A percentile compares a stretch with the other conserved stretches of the same genome.
These are phyloP conservation scores for Onychomys leucogaster DNA, from an alignment of 2,797 vertebrate genomes.

Conservation along the genomic window DNA sequence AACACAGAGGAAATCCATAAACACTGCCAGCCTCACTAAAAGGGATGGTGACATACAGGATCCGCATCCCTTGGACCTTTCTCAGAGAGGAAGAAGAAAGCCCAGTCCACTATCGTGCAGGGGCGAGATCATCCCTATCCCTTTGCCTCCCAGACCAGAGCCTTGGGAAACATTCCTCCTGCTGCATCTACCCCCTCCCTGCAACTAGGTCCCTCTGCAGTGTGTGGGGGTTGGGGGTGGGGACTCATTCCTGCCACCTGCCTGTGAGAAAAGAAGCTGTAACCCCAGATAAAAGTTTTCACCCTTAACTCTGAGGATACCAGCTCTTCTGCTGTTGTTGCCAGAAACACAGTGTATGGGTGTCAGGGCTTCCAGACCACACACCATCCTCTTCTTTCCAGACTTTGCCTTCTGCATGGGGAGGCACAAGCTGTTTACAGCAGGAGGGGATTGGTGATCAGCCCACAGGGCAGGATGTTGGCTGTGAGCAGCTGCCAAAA, in stretches of 20 bases:
- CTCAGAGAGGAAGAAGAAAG: constrained; percentile 30
- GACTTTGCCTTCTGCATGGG: constrained; percentile 5
- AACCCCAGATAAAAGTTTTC: constrained; percentile 66
- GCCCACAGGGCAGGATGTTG: constrained; percentile 69
- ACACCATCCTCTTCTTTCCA: background rate
- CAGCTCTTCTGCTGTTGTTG: constrained; percentile 3
- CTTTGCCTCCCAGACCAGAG: constrained; percentile 10
- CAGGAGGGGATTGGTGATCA: background rate
- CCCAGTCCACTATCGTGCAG: background rate
- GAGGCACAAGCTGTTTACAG: constrained; percentile 67
- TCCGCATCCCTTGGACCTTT: constrained; percentile 51
- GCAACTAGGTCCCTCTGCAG: constrained; percentile 67
- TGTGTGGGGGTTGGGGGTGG: background rate
- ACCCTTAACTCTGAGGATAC: constrained; percentile 46
- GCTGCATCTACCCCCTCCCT: constrained; percentile 6
- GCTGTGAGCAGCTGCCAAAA: constrained; percentile 65
- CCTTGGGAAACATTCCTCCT: constrained; percentile 2
- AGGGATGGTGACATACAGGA: background rate
- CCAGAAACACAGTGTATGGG: background rate
- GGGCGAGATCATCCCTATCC: background rate
- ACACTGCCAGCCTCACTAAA: constrained; percentile 20
- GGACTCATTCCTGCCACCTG: constrained; percentile 74
- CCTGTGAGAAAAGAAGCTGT: constrained; percentile 69
- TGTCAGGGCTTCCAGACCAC: constrained; percentile 32
- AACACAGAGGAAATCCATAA: constrained; percentile 34